Evolutionary conservation across 2,888 invertebrate genomes (phyloP), one percentile per base, ranked within the genome.

Genomic region (Drosophila formosana): DNA sequence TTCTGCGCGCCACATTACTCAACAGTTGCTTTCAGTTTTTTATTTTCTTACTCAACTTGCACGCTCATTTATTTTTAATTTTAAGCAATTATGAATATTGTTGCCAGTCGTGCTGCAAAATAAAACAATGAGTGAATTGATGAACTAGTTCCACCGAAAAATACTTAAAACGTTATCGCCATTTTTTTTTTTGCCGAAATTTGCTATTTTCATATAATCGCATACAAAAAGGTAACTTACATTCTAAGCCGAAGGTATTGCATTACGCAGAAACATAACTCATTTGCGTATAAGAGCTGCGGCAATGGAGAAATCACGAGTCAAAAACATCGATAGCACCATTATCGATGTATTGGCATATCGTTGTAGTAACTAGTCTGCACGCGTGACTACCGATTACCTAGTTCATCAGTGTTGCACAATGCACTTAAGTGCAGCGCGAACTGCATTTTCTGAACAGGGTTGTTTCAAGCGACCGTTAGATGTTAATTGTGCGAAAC

Each of bases 321-420:
- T 53, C 39, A 18, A 28, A 30, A 13, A 1, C 8, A 28, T 5
- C 13, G 53, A 18, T 18, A 18, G 18, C 18, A 18, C 1, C 18
- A 2, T 18, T 18, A 18, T 18, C 18, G 18, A 18, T 18, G 18
- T 0, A 18, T 18, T 18, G 18, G 18, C 18, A 18, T 18, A 18
- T 18, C 18, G 18, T 18, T 18, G 1, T 18, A 18, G 18, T 32
- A 53, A 30, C 41, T 18, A 18, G 53, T 3, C 65, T 53, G 45
- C n/a, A 51, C 49, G 70, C 58, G 30, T 41, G 50, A 65, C 72
- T 70, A 71, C 58, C 72, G 70, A 75, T 58, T 53, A 41, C 3
- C 11, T 2, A 11, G 6, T 13, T 51, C 7, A 3, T 60, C 28
- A 73, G 69, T 68, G 55, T 1, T 61, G 51, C 18, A 23, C 25